Percentiles rank a stretch among this genome's conserved stretches.
Conservation (phyloP, 2,888 invertebrate genomes). For the Drosophila colorata region DNA sequence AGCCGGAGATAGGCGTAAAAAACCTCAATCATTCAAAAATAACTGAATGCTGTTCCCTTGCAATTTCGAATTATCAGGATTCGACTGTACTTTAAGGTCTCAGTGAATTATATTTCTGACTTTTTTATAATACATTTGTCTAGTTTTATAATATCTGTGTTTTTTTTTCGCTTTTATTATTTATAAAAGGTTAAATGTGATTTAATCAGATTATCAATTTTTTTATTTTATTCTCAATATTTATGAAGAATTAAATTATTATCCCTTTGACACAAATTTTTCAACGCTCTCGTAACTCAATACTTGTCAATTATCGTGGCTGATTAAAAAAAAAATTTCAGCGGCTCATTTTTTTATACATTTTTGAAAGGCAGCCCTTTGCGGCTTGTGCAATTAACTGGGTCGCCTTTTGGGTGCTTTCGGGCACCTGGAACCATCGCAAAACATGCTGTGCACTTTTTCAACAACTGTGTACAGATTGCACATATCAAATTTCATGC, state of each 20-base stretch:
- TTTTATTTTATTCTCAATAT: conserved; percentile 9
- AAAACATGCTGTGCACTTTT: conserved; percentile 71
- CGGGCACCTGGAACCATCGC: conserved; percentile 10
- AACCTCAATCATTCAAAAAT: no score
- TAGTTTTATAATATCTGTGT: no score
- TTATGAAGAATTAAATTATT: conserved; percentile 7
- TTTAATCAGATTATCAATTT: not conserved
- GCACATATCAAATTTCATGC: conserved; percentile 67
- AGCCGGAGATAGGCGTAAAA: no score
- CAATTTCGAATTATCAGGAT: no score
- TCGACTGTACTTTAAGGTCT: no score
- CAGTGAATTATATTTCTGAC: no score
- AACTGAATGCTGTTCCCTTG: no score
- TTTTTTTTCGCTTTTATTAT: no score
- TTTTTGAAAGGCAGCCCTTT: conserved; percentile 51
- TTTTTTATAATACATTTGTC: no score
- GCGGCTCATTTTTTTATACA: conserved; percentile 24
- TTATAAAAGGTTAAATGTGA: no score
- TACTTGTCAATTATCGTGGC: conserved; percentile 53
- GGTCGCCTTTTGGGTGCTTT: conserved; percentile 33
- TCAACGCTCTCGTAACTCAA: conserved; percentile 41
- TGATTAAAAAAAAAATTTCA: conserved; percentile 42
- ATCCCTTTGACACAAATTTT: conserved; percentile 30
- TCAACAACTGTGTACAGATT: conserved; percentile 58
- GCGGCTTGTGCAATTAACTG: conserved; percentile 71